A percentile compares a stretch with the other conserved stretches of the same genome.
Evolutionary conservation across 2,797 vertebrate species (phyloP).

Genomic region (Acomys russatus): DNA sequence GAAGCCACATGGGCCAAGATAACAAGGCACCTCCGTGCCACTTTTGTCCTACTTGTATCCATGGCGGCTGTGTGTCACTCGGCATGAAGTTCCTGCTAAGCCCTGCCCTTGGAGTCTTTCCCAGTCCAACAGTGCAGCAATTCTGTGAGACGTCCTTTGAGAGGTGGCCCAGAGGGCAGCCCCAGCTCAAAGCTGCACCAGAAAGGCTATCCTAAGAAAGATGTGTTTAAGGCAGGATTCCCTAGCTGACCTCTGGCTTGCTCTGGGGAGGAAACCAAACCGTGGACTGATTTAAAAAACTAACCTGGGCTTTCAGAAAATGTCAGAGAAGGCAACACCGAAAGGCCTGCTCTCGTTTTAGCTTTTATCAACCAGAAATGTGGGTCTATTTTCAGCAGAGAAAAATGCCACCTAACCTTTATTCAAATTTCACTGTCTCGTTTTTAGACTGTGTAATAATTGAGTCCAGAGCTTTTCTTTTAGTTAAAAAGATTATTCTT

Average conservation of each 20-base stretch:
- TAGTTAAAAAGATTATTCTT: background rate
- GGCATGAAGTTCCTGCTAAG: background rate
- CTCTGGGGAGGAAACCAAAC: constrained; percentile 15
- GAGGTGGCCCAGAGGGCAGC: background rate
- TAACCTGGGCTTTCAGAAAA: constrained; percentile 40
- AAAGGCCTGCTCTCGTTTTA: background rate
- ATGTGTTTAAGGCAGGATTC: constrained; percentile 31
- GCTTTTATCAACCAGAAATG: background rate
- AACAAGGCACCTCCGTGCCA: too few relatives aligned
- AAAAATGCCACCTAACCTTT: constrained; percentile 7
- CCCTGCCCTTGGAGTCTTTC: background rate
- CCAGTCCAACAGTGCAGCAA: background rate
- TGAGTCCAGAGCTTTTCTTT: constrained; percentile 29
- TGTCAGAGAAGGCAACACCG: background rate
- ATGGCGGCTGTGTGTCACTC: background rate
- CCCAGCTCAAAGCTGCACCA: background rate
- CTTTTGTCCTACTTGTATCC: background rate
- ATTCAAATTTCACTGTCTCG: constrained; percentile 4
- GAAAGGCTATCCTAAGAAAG: constrained; percentile 17
- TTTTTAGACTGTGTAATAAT: background rate
- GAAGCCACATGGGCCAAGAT: background rate
- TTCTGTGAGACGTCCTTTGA: background rate
- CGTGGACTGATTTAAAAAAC: background rate
- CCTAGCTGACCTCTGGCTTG: background rate
- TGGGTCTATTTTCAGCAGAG: constrained; percentile 46